These are phyloP conservation scores for Podarcis siculus DNA, from an alignment of 2,797 vertebrate species.

Conservation along the genomic window DNA sequence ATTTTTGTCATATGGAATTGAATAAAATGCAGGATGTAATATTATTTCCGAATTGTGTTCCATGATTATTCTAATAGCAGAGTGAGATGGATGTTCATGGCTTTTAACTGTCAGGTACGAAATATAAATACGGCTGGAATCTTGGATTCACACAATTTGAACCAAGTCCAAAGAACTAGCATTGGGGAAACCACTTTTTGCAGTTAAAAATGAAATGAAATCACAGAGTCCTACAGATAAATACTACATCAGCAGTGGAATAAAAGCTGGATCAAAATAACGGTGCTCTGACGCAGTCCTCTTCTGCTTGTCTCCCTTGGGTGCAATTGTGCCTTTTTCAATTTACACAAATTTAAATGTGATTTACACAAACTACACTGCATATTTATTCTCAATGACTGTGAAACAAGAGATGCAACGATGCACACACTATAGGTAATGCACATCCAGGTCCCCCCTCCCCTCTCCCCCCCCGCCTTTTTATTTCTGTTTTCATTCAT, in stretches of 20 bases:
- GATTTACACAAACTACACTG: slow-evolving; percentile 11
- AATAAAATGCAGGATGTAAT: slow-evolving; percentile 85
- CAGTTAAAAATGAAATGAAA: slow-evolving; percentile 25
- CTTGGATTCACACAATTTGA: slow-evolving; percentile 52
- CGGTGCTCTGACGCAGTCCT: slow-evolving; percentile 1
- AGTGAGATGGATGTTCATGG: slow-evolving; percentile 50
- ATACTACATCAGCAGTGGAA: slow-evolving; percentile 15
- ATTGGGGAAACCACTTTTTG: slow-evolving; percentile 46
- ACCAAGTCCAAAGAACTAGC: slow-evolving; percentile 42
- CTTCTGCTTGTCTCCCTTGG: background rate
- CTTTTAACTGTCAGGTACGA: slow-evolving; percentile 40
- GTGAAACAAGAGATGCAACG: background rate
- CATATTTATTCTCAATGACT: background rate
- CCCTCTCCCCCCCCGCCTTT: background rate
- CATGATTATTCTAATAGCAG: slow-evolving; percentile 71
- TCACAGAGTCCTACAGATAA: background rate
- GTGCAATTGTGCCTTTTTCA: background rate
- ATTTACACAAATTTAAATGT: background rate
- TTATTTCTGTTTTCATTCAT: background rate
- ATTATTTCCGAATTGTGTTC: slow-evolving; percentile 76
- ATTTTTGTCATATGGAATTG: slow-evolving; percentile 84
- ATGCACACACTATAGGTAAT: background rate
- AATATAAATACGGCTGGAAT: slow-evolving; percentile 29
- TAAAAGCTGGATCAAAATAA: slow-evolving; percentile 32
- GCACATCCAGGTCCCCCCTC: background rate